Percentiles rank a stretch among this genome's conserved stretches.
Conservation (phyloP, 37 sponge, comb jelly and placozoan genomes). For the Beroe ovata region DNA sequence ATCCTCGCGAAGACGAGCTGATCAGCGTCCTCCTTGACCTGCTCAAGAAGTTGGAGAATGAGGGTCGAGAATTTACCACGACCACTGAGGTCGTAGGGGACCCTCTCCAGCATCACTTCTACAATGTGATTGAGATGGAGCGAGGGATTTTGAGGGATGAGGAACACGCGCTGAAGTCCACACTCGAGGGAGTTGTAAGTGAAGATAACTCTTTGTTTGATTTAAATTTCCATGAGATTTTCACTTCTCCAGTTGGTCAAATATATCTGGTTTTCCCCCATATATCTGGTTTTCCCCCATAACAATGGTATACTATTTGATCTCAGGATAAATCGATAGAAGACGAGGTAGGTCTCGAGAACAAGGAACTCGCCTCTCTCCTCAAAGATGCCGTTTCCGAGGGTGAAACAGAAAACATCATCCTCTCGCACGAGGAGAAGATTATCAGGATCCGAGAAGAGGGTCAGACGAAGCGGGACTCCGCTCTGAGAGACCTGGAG, state of each 20-base stretch:
- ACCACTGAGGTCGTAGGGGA: not conserved
- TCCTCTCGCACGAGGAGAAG: conserved; percentile 4
- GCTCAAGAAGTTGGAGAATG: not conserved
- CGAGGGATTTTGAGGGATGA: not conserved
- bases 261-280: no score
- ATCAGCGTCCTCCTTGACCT: not conserved
- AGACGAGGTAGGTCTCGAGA: not conserved
- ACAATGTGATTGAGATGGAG: not conserved
- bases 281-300: no score
- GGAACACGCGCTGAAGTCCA: conserved; percentile 1
- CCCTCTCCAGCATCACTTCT: conserved; percentile 7
- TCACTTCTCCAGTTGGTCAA: no score
- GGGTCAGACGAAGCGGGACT: not conserved
- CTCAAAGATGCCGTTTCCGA: not conserved
- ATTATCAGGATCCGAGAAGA: not conserved
- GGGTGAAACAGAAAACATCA: not conserved
- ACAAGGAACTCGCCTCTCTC: conserved; percentile 2
- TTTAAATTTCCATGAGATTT: no score
- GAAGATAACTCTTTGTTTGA: no score
- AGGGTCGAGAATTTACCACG: not conserved
- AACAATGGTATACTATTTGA: not conserved
- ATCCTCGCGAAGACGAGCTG: conserved; percentile 27
- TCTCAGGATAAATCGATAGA: not conserved
- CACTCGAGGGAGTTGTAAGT: not conserved
- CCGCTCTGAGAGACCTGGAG: not conserved